These are phyloP conservation scores for Hemiscyllium ocellatum DNA, from an alignment of 2,113 vertebrate species.

Conservation along the genomic window DNA sequence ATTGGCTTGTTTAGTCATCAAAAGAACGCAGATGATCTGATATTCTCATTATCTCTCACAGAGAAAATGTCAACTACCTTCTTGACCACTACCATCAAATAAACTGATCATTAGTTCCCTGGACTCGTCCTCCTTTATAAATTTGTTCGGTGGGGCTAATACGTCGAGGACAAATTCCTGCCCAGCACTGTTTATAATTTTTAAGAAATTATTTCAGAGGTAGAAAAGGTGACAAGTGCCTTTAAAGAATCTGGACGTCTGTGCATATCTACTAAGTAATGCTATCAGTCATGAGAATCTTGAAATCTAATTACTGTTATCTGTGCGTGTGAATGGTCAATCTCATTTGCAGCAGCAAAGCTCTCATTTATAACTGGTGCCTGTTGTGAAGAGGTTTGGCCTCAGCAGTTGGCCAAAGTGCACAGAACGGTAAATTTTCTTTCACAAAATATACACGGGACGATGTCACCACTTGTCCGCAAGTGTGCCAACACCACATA, in stretches of 20 bases:
- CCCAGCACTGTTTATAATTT: background rate
- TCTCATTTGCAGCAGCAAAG: background rate
- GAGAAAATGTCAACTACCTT: background rate
- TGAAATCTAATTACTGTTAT: too few species aligned
- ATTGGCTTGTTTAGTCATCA: background rate
- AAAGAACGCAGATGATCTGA: background rate
- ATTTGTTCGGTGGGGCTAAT: background rate
- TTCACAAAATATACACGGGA: background rate
- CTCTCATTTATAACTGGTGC: background rate
- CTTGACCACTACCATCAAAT: background rate
- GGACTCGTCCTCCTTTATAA: background rate
- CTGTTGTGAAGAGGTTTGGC: background rate
- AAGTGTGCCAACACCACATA: background rate
- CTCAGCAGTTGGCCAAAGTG: background rate
- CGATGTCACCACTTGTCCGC: background rate
- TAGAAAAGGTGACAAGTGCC: background rate
- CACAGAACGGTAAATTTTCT: background rate
- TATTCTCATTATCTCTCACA: background rate
- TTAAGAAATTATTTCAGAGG: too few species aligned
- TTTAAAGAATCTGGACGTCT: background rate
- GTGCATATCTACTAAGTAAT: background rate
- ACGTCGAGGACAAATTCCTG: background rate
- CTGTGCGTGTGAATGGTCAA: background rate
- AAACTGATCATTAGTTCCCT: background rate
- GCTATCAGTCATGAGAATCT: background rate